Conservation (phyloP, 2,113 vertebrate genomes). For the Alethe castanea region DNA sequence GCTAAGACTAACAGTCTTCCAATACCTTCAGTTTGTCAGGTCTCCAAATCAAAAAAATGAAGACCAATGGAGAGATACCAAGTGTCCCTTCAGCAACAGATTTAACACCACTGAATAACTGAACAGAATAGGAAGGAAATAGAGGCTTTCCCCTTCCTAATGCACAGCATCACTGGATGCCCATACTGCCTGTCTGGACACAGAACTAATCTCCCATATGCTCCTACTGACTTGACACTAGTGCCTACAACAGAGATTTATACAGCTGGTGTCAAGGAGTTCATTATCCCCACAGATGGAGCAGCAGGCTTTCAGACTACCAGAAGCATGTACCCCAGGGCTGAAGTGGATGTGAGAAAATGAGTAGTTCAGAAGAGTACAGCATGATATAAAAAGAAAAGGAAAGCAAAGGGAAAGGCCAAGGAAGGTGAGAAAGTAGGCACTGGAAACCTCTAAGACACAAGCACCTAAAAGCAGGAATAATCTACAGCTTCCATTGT, state of each 20-base stretch:
- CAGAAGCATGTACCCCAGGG: background rate
- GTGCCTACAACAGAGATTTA: background rate
- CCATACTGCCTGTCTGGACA: background rate
- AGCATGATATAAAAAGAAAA: background rate
- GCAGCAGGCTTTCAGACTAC: background rate
- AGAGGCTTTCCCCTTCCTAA: background rate
- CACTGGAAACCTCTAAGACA: background rate
- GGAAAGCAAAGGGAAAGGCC: background rate
- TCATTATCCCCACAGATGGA: background rate
- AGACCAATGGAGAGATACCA: background rate
- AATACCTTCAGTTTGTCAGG: conserved; percentile 6
- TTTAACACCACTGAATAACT: background rate
- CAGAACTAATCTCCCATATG: background rate
- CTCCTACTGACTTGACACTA: background rate
- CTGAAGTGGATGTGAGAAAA: background rate
- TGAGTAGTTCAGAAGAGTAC: background rate
- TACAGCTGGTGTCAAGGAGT: background rate
- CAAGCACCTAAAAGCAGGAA: background rate
- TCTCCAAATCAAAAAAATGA: conserved; percentile 14
- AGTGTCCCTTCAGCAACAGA: background rate
- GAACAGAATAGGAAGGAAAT: background rate
- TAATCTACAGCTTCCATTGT: background rate
- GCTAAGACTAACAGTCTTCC: background rate
- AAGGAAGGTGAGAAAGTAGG: background rate
- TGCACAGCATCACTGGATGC: background rate